phyloP scores from a whole-genome alignment of 2,797 vertebrate genomes.

The Pseudomugil gertrudae region DNA sequence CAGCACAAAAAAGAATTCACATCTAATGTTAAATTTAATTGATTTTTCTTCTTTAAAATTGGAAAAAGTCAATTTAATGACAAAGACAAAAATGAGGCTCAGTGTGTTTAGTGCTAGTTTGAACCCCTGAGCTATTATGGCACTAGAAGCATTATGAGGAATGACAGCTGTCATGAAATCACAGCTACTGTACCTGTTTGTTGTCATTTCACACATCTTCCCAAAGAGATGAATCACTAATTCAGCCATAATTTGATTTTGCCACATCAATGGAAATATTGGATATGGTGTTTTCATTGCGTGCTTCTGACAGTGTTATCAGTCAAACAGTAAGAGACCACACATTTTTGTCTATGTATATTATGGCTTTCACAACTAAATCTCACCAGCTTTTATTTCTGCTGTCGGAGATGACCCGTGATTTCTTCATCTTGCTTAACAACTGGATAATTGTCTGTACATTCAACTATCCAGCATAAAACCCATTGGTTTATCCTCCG shows the following conservation, averaged over 20 bases:
- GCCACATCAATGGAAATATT: constrained; percentile 24
- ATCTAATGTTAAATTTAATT: constrained; percentile 39
- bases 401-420: too few species aligned
- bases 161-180: constrained; percentile 35
- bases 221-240: constrained; percentile 27
- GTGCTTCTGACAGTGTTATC: constrained; percentile 14
- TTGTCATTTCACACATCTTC: constrained; percentile 14
- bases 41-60: constrained; percentile 1
- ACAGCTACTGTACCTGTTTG: constrained; percentile 21
- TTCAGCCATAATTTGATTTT: constrained; percentile 37
- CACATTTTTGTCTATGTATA: background rate
- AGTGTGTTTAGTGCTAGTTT: constrained; percentile 29
- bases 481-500: too few species aligned
- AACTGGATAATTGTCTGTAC: too few species aligned
- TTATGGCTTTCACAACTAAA: constrained; percentile 4
- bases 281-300: constrained; percentile 12
- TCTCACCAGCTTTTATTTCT: background rate
- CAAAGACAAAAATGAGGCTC: constrained; percentile 30
- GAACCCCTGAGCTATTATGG: constrained; percentile 40
- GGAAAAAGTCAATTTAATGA: constrained; percentile 35
- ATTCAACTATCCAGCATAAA: too few species aligned
- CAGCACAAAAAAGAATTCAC: constrained; percentile 39
- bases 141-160: constrained; percentile 23
- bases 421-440: too few species aligned
- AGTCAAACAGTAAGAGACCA: constrained; percentile 9